Conservation (phyloP, 2,797 vertebrate species). For the Gambusia yucatana region DNA sequence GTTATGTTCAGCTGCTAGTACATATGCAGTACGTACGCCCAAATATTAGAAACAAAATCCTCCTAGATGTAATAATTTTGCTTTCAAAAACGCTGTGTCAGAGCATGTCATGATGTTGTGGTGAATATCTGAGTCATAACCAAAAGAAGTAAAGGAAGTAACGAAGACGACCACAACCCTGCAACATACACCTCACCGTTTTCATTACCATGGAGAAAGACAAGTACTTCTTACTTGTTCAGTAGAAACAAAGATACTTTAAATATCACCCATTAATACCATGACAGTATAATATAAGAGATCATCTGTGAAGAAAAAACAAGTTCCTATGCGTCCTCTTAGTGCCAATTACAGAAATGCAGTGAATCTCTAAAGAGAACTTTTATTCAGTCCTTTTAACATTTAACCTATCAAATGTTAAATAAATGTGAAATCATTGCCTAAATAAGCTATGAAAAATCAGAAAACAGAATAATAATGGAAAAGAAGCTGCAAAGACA, state of each 20-base stretch:
- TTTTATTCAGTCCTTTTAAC: neutral
- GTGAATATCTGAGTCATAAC: neutral
- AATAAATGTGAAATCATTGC: neutral
- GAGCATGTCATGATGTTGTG: neutral
- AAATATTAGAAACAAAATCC: neutral
- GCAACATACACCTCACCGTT: neutral
- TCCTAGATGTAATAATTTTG: neutral
- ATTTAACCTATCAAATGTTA: neutral
- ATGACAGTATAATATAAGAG: no score
- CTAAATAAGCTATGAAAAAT: neutral
- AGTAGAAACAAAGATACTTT: neutral
- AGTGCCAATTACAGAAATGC: neutral
- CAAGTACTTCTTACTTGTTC: neutral
- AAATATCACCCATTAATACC: neutral
- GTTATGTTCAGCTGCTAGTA: neutral
- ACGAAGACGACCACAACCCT: neutral
- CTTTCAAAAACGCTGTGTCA: neutral
- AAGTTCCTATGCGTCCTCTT: no score
- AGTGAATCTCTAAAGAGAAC: neutral
- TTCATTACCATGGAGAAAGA: neutral
- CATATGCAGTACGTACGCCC: neutral
- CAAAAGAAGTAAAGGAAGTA: neutral
- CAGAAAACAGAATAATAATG: neutral
- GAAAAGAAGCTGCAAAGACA: slow-evolving; percentile 7
- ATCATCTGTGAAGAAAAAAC: no score